Evolutionary conservation across 2,113 vertebrate species (phyloP), one percentile per base, ranked within the genome.

Genomic region (Rhizomys pruinosus): DNA sequence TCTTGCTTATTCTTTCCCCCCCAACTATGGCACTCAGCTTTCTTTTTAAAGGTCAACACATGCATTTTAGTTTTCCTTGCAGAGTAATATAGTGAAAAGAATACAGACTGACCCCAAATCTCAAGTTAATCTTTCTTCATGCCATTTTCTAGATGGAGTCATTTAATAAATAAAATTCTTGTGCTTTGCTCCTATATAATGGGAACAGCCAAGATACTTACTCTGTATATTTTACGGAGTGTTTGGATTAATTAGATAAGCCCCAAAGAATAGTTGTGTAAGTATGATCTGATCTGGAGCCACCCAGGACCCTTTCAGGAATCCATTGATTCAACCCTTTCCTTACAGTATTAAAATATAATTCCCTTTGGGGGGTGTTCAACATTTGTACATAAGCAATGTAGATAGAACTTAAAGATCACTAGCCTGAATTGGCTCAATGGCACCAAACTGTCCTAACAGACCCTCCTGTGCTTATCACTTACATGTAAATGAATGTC

Each of bases 11-110:
- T 79, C 11, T 68, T 88, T 80, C n/a, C 6, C 68, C 13, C 52
- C 7, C 63, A 74, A 32, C 55, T 23, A 39, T 91, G 61, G 32
- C 55, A 32, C 73, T 95, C 29, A 13, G 39, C 80, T 88, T 91
- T 90, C 84, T 69, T 81, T 94, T 87, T 78, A 92, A 87, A 81
- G 82, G 19, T 39, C 20, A 63, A 44, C 44, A 13, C 84, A 73
- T 92, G 61, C 47, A 74, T n/a, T 74, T 90, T 71, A 32, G 52
- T 92, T 86, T 95, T 92, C 63, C 57, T 2, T 77, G 32, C 12
- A 39, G 0, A 71, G 20, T 47, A 44, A 44, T 86, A 61, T 32
- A 57, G 12, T 86, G 47, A 57, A 64, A 88, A 88, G 34, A 81
- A 57, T 39, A 78, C 44, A 88, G 17, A 63, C 29, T 32, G 52